Percentiles rank a stretch among this genome's conserved stretches.
phyloP scores from a whole-genome alignment of 2,113 vertebrate genomes.

The Rhadina sibilatrix region DNA sequence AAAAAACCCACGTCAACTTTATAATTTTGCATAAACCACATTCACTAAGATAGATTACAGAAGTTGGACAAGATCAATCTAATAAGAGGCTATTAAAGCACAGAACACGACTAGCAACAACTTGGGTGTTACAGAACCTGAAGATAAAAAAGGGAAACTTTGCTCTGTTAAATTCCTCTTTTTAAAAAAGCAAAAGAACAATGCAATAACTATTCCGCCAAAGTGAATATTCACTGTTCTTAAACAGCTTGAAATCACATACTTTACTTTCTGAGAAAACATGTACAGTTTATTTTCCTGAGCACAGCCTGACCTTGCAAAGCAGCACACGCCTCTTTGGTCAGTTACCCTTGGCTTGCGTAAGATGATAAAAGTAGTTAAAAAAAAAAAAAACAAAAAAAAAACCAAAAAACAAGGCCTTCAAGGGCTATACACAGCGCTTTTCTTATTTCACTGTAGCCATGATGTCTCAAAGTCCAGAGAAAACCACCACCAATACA shows the following conservation, averaged over 20 bases:
- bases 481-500: slow-evolving; percentile 13
- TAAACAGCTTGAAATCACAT: slow-evolving; percentile 58
- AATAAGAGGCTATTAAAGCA: neutral
- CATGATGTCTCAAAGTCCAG: slow-evolving; percentile 7
- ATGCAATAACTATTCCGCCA: neutral
- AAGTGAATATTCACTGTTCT: slow-evolving; percentile 50
- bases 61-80: neutral
- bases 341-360: slow-evolving; percentile 55
- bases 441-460: slow-evolving; percentile 14
- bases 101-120: neutral
- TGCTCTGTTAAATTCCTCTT: neutral
- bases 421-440: no score
- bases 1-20: neutral
- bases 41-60: neutral
- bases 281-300: slow-evolving; percentile 64
- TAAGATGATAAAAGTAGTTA: slow-evolving; percentile 2
- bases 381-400: neutral
- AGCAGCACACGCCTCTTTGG: slow-evolving; percentile 55
- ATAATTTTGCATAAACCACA: neutral
- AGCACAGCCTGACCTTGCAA: slow-evolving; percentile 53
- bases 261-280: slow-evolving; percentile 61
- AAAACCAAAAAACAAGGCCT: no score
- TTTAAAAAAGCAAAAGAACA: slow-evolving; percentile 19
- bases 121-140: neutral
- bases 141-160: neutral